Evolutionary conservation across 2,888 invertebrate species (phyloP).

Genomic region (Agrenia bidenticulata): DNA sequence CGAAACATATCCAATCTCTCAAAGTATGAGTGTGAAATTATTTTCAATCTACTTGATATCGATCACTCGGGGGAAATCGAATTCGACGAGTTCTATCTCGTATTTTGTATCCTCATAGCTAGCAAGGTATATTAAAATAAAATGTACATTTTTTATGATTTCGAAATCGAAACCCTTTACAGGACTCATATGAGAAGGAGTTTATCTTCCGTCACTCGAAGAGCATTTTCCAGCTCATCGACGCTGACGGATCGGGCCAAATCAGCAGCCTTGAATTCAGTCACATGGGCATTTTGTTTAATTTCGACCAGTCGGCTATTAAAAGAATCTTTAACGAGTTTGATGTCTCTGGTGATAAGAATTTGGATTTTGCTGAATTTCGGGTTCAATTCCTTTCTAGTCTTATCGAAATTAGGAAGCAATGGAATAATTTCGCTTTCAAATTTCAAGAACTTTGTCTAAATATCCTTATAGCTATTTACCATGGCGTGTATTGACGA

Average conservation of each 20-base stretch:
- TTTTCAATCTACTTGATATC: slow-evolving; percentile 55
- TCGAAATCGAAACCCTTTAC: background rate
- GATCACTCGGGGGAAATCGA: slow-evolving; percentile 55
- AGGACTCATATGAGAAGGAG: slow-evolving; percentile 54
- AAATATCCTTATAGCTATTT: slow-evolving; percentile 38
- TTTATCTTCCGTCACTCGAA: slow-evolving; percentile 54
- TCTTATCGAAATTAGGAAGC: too few relatives aligned
- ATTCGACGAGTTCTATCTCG: slow-evolving; percentile 55
- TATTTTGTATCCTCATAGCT: slow-evolving; percentile 54
- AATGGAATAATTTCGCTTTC: too few relatives aligned
- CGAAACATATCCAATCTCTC: slow-evolving; percentile 51
- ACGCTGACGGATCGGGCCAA: slow-evolving; percentile 54
- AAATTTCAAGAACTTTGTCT: background rate
- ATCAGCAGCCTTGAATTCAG: slow-evolving; percentile 53
- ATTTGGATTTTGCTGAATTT: slow-evolving; percentile 49
- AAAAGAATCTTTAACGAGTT: slow-evolving; percentile 49
- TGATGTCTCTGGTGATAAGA: slow-evolving; percentile 50
- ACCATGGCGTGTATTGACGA: slow-evolving; percentile 53
- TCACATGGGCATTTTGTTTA: slow-evolving; percentile 54
- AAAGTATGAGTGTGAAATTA: slow-evolving; percentile 48
- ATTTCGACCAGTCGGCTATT: slow-evolving; percentile 51
- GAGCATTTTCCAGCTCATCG: slow-evolving; percentile 55
- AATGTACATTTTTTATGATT: background rate
- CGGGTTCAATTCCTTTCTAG: slow-evolving; percentile 24
- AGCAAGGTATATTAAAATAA: slow-evolving; percentile 50